Conservation (phyloP, 2,113 vertebrate species). For the Gobiocypris rarus region DNA sequence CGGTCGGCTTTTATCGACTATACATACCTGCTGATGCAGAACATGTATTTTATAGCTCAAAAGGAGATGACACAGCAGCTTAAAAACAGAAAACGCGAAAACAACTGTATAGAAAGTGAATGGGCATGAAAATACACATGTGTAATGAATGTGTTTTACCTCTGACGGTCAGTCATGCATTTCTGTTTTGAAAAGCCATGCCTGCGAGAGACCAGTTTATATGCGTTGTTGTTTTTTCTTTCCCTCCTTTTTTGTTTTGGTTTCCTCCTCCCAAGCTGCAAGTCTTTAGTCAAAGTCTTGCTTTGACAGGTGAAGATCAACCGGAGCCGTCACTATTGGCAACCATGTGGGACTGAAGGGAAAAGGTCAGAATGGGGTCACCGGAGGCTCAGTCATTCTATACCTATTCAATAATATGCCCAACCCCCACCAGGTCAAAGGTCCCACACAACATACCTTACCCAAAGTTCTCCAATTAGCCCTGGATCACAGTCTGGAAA, state of each 20-base stretch:
- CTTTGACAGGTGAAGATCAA: slow-evolving; percentile 83
- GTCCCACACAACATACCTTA: slow-evolving; percentile 67
- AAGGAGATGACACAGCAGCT: slow-evolving; percentile 11
- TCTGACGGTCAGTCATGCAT: slow-evolving; percentile 18
- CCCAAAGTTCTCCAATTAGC: slow-evolving; percentile 64
- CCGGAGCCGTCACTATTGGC: slow-evolving; percentile 71
- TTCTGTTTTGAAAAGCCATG: slow-evolving; percentile 46
- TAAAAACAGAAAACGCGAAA: background rate
- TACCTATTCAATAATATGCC: slow-evolving; percentile 74
- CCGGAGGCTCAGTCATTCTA: slow-evolving; percentile 72
- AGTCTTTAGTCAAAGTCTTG: slow-evolving; percentile 75
- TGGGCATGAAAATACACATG: slow-evolving; percentile 19
- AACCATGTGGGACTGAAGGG: slow-evolving; percentile 67
- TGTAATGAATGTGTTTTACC: slow-evolving; percentile 37
- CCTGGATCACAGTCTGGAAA: slow-evolving; percentile 47
- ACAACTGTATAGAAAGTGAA: slow-evolving; percentile 12
- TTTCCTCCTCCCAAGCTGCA: slow-evolving; percentile 71
- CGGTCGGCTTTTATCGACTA: background rate
- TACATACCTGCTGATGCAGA: slow-evolving; percentile 23
- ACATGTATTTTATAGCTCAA: slow-evolving; percentile 11
- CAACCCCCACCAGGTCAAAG: slow-evolving; percentile 65
- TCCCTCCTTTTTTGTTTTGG: slow-evolving; percentile 63
- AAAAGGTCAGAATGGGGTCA: slow-evolving; percentile 70
- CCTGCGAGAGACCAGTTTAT: slow-evolving; percentile 35
- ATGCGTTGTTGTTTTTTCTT: slow-evolving; percentile 67